phyloP scores from a whole-genome alignment of 2,797 vertebrate genomes.

The Hippoglossus hippoglossus region DNA sequence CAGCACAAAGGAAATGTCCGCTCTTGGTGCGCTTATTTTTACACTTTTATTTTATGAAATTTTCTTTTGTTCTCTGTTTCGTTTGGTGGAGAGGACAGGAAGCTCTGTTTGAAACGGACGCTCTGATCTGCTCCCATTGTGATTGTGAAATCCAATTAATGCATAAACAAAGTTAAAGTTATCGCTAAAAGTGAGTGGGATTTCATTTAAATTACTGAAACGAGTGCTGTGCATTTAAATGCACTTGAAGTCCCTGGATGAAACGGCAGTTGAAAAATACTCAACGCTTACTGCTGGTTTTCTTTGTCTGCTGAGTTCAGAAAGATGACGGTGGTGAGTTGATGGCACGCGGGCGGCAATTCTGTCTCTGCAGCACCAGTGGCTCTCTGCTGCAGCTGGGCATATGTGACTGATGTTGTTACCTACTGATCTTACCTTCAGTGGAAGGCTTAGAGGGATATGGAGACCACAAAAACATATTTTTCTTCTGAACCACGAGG shows the following conservation, averaged over 20 bases:
- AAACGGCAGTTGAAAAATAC: conserved; percentile 35
- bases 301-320: conserved; percentile 45
- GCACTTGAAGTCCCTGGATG: conserved; percentile 24
- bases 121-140: conserved; percentile 52
- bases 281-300: conserved; percentile 5
- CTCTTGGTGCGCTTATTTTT: conserved; percentile 48
- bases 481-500: conserved; percentile 37
- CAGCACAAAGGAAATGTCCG: conserved; percentile 19
- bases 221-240: conserved; percentile 15
- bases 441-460: conserved; percentile 33
- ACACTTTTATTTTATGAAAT: conserved; percentile 21
- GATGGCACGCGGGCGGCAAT: conserved; percentile 6
- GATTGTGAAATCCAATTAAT: conserved; percentile 38
- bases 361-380: conserved; percentile 17
- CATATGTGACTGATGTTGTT: conserved; percentile 34
- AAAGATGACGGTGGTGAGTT: conserved; percentile 26
- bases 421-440: conserved; percentile 52
- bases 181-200: conserved; percentile 16
- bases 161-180: conserved; percentile 37
- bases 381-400: conserved; percentile 9
- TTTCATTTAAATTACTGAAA: conserved; percentile 42
- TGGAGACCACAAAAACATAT: conserved; percentile 12
- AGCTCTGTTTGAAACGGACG: conserved; percentile 31
- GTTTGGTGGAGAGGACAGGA: conserved; percentile 40
- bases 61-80: conserved; percentile 41